These are phyloP conservation scores for Rhorus exstirpatorius DNA, from an alignment of 2,888 invertebrate genomes.

Conservation along the genomic window DNA sequence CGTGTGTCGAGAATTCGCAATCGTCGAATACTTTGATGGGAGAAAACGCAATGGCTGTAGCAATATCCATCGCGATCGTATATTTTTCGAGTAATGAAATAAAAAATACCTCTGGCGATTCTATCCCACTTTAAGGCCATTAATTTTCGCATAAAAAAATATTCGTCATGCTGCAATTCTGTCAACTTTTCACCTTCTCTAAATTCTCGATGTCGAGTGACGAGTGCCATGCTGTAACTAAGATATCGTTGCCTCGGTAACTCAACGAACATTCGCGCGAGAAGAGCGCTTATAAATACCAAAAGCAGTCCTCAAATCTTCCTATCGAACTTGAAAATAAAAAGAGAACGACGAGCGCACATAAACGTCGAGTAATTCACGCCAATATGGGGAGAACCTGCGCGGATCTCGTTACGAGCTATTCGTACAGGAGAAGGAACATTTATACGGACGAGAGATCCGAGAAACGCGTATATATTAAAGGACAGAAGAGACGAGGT, in stretches of 20 bases:
- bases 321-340: slow-evolving; percentile 26
- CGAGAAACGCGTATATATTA: slow-evolving; percentile 16
- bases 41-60: not conserved
- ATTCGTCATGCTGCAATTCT: no score
- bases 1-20: slow-evolving; percentile 56
- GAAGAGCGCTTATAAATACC: slow-evolving; percentile 9
- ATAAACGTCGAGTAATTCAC: slow-evolving; percentile 40
- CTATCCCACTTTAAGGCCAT: slow-evolving; percentile 1
- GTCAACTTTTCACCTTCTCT: not conserved
- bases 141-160: no score
- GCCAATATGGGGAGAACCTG: slow-evolving; percentile 71
- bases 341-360: not conserved
- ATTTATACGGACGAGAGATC: slow-evolving; percentile 53
- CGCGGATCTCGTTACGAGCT: slow-evolving; percentile 77
- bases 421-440: slow-evolving; percentile 69
- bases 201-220: not conserved
- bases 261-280: not conserved
- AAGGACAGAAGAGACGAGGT: slow-evolving; percentile 58
- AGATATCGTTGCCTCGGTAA: slow-evolving; percentile 4
- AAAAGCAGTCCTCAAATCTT: slow-evolving; percentile 6
- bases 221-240: not conserved
- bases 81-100: slow-evolving; percentile 13
- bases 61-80: slow-evolving; percentile 9
- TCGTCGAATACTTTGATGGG: slow-evolving; percentile 49
- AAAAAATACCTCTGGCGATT: slow-evolving; percentile 23